Conservation (phyloP, 1,140 invertebrate genomes). For the Caenorhabditis inopinata region DNA sequence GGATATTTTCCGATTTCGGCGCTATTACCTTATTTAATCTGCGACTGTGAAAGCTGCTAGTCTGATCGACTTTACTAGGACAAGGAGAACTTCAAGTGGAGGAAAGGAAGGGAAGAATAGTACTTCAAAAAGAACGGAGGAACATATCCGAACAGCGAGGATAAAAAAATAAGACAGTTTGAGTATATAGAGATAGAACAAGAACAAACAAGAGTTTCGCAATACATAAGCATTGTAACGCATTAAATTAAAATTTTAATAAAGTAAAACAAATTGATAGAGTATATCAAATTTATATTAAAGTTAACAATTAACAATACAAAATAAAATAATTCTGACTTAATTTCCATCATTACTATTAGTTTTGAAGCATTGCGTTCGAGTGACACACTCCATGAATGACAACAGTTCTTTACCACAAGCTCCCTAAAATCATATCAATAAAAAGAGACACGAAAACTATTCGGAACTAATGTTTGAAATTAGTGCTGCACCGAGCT, state of each 20-base stretch:
- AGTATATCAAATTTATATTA: no score
- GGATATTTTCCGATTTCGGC: not conserved
- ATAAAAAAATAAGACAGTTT: not conserved
- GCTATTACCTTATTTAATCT: constrained; percentile 1
- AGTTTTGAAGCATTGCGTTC: constrained; percentile 57
- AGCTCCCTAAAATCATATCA: not conserved
- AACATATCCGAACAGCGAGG: not conserved
- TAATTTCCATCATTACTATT: not conserved
- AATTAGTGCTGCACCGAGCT: no score
- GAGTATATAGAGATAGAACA: not conserved
- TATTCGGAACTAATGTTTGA: no score
- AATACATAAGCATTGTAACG: constrained; percentile 10
- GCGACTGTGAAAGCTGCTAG: not conserved
- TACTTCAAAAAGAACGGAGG: not conserved
- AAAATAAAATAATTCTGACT: not conserved
- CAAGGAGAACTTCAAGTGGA: not conserved
- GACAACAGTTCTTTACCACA: constrained; percentile 61
- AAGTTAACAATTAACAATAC: not conserved
- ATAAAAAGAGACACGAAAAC: no score
- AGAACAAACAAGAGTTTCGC: constrained; percentile 13
- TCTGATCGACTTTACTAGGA: not conserved
- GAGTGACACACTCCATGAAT: constrained; percentile 61
- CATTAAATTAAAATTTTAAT: no score
- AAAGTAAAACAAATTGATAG: no score
- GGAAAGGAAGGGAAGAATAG: not conserved